Conservation (phyloP, 2,888 invertebrate genomes). For the Amiota mariae region DNA sequence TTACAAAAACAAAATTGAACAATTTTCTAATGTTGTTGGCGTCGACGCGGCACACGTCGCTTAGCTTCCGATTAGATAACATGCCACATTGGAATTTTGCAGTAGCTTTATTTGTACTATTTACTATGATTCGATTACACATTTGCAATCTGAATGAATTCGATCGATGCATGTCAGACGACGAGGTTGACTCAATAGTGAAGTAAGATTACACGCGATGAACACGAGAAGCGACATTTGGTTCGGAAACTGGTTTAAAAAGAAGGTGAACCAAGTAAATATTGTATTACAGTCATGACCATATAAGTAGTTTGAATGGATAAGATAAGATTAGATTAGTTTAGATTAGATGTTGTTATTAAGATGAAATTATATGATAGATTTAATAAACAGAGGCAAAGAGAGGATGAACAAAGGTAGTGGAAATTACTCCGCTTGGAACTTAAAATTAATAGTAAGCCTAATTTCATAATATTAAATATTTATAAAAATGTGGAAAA, state of each 20-base stretch:
- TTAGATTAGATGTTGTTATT: neutral
- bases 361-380: neutral
- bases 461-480: no score
- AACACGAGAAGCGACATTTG: constrained; percentile 13
- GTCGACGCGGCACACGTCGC: neutral
- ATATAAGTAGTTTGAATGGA: neutral
- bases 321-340: no score
- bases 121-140: constrained; percentile 41
- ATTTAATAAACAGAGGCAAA: no score
- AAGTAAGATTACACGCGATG: constrained; percentile 45
- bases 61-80: constrained; percentile 48
- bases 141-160: constrained; percentile 4
- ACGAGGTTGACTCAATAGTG: constrained; percentile 48
- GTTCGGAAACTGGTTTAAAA: neutral
- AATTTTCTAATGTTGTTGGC: constrained; percentile 16
- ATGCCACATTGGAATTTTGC: constrained; percentile 57
- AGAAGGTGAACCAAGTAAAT: neutral
- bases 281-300: neutral
- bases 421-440: no score
- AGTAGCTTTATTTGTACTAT: constrained; percentile 40
- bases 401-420: no score
- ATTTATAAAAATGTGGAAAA: no score
- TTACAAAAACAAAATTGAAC: no score
- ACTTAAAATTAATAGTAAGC: no score
- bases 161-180: constrained; percentile 10